A percentile compares a stretch with the other conserved stretches of the same genome.
These are phyloP conservation scores for Zoanthus solanderi DNA, from an alignment of 92 coral and sea anemone genomes.

Conservation along the genomic window DNA sequence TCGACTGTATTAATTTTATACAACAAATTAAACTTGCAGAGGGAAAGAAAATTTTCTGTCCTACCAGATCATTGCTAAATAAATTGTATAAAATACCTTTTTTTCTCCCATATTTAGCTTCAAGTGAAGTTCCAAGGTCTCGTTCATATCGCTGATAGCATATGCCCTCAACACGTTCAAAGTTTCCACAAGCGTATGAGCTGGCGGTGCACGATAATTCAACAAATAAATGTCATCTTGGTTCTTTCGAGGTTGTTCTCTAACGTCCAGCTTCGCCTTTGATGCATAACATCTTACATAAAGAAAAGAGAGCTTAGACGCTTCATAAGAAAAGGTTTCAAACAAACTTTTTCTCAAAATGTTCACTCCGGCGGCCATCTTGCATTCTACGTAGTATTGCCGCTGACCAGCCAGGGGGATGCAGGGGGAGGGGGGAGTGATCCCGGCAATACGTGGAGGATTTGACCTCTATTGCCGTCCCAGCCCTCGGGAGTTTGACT, in stretches of 20 bases:
- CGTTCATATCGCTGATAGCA: constrained; percentile 71
- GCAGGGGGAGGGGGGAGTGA: too few species aligned
- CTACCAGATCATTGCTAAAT: background rate
- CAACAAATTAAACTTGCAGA: too few species aligned
- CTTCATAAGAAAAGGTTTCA: background rate
- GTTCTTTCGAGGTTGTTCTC: constrained; percentile 58
- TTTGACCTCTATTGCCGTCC: too few species aligned
- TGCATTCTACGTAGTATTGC: constrained; percentile 1
- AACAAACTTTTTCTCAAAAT: background rate
- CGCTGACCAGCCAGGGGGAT: constrained; percentile 8
- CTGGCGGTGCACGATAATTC: constrained; percentile 81
- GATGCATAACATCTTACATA: constrained; percentile 60
- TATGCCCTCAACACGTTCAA: constrained; percentile 79
- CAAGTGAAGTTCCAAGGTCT: constrained; percentile 87
- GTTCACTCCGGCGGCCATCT: constrained; percentile 28
- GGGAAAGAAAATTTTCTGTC: too few species aligned
- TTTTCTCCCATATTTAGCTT: constrained; percentile 89
- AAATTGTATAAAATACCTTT: constrained; percentile 47
- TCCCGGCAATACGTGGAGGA: too few species aligned
- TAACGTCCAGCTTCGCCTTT: constrained; percentile 45
- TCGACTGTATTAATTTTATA: too few species aligned
- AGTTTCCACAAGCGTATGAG: constrained; percentile 78
- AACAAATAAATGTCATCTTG: constrained; percentile 84
- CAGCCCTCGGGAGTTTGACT: too few species aligned
- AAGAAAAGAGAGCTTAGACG: constrained; percentile 21